Base-by-base conservation (phyloP, 2,113 vertebrate species). In the Oriolus oriolus region DNA sequence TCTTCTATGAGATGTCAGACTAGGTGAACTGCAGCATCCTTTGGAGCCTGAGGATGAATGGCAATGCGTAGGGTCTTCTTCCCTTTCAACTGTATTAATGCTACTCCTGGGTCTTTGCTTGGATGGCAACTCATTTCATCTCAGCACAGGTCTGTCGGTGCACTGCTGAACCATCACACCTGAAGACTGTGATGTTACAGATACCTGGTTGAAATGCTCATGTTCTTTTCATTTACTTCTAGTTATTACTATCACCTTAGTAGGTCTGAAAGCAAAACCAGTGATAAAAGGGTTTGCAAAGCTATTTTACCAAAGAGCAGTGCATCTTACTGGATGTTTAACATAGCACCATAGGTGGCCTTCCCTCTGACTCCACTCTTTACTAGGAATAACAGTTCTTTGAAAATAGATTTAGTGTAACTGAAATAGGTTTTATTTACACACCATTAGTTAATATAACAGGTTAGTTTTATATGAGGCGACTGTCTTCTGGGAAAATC, bases 401-500 rank as follows among this genome's bases (percentile, higher is more conserved):
- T 91, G 80, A 70, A 79, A 84, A 84, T 73, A 91, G 84, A 87
- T 84, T 85, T 73, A 76, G 28, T 84, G 68, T 81, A 89, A 68
- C 52, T 56, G 33, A 68, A 87, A 78, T 80, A 27, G 33, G 18
- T 30, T 95, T 95, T 95, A 82, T 90, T 90, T 94, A 41, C 47
- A 89, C 35, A 85, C 35, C 47, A 56, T 82, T 94, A 82, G 33
- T 89, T 93, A 94, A 85, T 91, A 70, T 84, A 91, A 79, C 45
- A 41, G 53, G 86, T 91, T 94, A 82, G 82, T 82, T 94, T 92
- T 82, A 73, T 61, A 24, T 73, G 57, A 94, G 37, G 49, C 30
- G 53, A 1, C 37, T 61, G 37, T 53, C 64, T 80, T 41, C 63
- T 70, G 39, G 44, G 59, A 94, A 84, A 92, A 69, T 53, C 23